Base-by-base conservation (phyloP, 2,113 vertebrate genomes). In the Myrmophylax atrothorax region DNA sequence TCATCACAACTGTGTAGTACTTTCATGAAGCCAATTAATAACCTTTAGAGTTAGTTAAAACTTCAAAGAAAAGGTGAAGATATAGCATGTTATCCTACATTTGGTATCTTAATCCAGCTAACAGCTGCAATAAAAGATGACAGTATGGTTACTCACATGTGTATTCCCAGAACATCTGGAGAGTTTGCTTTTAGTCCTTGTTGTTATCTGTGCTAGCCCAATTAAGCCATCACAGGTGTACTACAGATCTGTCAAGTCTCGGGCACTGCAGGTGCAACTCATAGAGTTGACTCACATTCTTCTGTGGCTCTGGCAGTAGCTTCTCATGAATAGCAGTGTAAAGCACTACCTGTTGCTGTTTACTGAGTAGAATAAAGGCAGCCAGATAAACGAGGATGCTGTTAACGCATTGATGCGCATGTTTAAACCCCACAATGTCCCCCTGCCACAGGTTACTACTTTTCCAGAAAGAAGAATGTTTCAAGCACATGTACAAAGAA, bases 161-260 rank as follows among this genome's bases (percentile, higher is more conserved):
- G 56, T 90, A 80, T 77, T 90, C 85, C 66, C 58, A 76, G 59
- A 93, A 82, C 72, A 94, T 92, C 79, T 90, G 90, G 50, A 77
- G 4, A 77, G 31, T 52, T 80, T 92, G 37, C 15, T 66, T 92
- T 53, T 46, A 25, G 40, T 42, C 28, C n/a, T 73, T 17, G 2
- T 38, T 84, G 35, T 78, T 87, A 18, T 15, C 35, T 69, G 12
- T 55, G 35, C 9, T 88, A 80, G 25, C 23, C 28, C 18, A 55
- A 26, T 84, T 69, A 77, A 93, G 33, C 16, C 28, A 49, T 85
- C 49, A 73, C 11, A 75, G 33, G 6, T 53, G 49, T 80, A 37
- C 20, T 88, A 58, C 8, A 38, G 22, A 68, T 38, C 68, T 87
- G 47, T 42, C 47, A 87, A 33, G 23, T 68, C 55, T 69, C 67